Conservation (phyloP, 2,888 invertebrate genomes). For the Drosophila borealis region DNA sequence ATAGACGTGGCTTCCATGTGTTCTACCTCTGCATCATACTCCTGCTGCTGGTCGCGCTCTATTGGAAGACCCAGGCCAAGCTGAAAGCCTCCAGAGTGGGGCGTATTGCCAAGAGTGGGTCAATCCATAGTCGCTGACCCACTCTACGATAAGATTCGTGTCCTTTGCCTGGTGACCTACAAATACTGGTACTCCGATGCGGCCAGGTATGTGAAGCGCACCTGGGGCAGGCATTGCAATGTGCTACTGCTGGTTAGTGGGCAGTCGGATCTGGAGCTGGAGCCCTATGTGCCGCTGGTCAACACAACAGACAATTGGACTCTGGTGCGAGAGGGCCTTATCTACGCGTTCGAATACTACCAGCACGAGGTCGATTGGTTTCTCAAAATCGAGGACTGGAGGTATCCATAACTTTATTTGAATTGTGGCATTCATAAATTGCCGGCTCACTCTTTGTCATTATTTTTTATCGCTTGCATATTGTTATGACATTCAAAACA, state of each 20-base stretch:
- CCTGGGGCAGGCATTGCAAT: constrained; percentile 96
- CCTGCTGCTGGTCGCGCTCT: constrained; percentile 3
- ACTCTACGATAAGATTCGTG: constrained; percentile 86
- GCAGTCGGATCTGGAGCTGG: constrained; percentile 89
- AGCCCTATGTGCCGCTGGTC: constrained; percentile 91
- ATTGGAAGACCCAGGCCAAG: background rate
- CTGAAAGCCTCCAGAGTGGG: background rate
- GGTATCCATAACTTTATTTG: constrained; percentile 86
- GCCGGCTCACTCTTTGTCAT: constrained; percentile 43
- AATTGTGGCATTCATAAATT: constrained; percentile 59
- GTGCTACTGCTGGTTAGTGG: constrained; percentile 93
- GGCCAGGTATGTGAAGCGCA: constrained; percentile 94
- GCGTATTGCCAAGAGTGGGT: background rate
- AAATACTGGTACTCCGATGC: constrained; percentile 88
- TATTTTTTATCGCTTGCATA: constrained; percentile 59
- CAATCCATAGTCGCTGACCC: background rate
- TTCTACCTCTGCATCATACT: constrained; percentile 15
- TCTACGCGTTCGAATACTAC: constrained; percentile 92
- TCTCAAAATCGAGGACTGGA: constrained; percentile 98
- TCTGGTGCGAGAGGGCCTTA: constrained; percentile 96
- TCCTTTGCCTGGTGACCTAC: constrained; percentile 93
- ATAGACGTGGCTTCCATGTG: constrained; percentile 21
- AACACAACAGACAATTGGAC: constrained; percentile 96
- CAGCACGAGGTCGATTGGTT: constrained; percentile 96
- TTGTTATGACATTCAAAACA: constrained; percentile 71